Evolutionary conservation across 2,888 invertebrate genomes (phyloP).

Genomic region (Melieria crassipennis): DNA sequence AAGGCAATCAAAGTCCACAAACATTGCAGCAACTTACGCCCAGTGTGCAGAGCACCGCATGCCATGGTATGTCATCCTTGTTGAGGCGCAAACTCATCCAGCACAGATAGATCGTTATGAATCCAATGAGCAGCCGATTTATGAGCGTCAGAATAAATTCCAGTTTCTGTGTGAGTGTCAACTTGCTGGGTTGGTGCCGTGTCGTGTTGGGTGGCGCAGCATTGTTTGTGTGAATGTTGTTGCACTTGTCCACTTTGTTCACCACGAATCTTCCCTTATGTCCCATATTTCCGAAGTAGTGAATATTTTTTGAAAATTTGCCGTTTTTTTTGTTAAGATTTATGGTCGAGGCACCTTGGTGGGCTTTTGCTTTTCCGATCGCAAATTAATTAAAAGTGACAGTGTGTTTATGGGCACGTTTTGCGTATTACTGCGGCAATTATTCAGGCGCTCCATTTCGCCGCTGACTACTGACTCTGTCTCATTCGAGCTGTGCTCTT

Average conservation of each 20-base stretch:
- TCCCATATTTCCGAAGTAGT: conserved; percentile 31
- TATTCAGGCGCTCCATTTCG: neutral
- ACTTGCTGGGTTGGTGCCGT: neutral
- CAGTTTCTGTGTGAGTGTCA: conserved; percentile 40
- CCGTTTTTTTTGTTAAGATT: conserved; percentile 15
- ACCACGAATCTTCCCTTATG: conserved; percentile 45
- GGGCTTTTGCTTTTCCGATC: no score
- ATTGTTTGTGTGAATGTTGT: no score
- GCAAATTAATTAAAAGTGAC: no score
- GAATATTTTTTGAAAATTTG: no score
- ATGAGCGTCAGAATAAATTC: conserved; percentile 45
- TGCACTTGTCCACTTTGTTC: conserved; percentile 33
- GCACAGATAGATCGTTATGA: conserved; percentile 47
- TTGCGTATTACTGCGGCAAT: conserved; percentile 18
- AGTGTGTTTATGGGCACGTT: neutral
- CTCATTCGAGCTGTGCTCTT: neutral
- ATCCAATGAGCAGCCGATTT: conserved; percentile 50
- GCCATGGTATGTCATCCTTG: conserved; percentile 46
- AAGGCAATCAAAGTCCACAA: neutral
- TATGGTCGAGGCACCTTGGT: neutral
- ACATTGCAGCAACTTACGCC: conserved; percentile 44
- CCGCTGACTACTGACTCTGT: neutral
- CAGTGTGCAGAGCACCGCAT: conserved; percentile 49
- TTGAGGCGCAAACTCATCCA: conserved; percentile 46
- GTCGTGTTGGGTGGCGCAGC: no score